Base-by-base conservation (phyloP, 1,140 invertebrate species). In the Papilio machaon region DNA sequence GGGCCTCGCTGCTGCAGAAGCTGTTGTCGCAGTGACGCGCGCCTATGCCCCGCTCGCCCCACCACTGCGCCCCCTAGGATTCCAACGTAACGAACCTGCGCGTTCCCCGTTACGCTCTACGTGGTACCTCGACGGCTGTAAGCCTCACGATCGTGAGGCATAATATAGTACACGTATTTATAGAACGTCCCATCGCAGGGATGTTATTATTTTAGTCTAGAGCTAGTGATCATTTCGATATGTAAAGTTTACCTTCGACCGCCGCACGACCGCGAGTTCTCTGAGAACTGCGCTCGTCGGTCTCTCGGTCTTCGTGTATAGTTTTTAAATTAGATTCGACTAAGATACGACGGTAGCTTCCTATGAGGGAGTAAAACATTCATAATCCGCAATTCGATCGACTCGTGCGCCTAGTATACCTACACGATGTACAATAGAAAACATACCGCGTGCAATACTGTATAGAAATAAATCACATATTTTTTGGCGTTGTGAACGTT, bases 1-100 rank as follows among this genome's bases (percentile, higher is more conserved):
- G 97, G 89, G 96, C 97, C 80, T 97, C 97, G 87, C 95, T 97
- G 90, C 95, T 97, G 87, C 97, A 97, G 95, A 97, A 97, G 92
- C 95, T 97, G 89, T 94, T 97, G 88, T 97, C 97, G 84, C 97
- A 97, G 95, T 97, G 96, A 96, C 95, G 87, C 82, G 75, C 70
- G 78, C 74, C 81, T 58, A 49, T 49, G 78, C 82, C 76, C 70
- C 77, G 82, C 88, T 86, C 73, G 81, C 85, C 84, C 82, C 87
- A 82, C 82, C 78, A n/a, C 17, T 3, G 5, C 70, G 38, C 5
- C 6, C 23, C 23, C 67, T 73, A 73, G 70, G 70, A 73, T 73
- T 75, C 73, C 73, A 75, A 30, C 83, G 84, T 79, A 82, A 75
- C 83, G 83, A 84, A 82, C 80, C 73, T 88, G 87, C 83, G 85